Percentiles rank a stretch among this genome's conserved stretches.
These are phyloP conservation scores for Aviceda subcristata DNA, from an alignment of 2,113 vertebrate genomes.

Conservation along the genomic window DNA sequence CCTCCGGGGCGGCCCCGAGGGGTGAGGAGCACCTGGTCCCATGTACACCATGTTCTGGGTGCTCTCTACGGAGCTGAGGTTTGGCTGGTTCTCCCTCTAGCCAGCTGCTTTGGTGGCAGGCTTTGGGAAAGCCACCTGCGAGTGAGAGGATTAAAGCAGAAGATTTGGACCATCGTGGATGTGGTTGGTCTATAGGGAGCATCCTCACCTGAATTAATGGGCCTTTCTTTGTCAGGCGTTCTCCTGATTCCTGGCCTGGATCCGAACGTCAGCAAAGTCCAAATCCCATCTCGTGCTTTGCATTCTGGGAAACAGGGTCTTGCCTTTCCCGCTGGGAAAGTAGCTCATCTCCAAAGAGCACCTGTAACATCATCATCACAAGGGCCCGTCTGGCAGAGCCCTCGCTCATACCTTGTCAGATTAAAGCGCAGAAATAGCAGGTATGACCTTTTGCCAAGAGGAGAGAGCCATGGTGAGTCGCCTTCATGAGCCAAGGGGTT, in stretches of 20 bases:
- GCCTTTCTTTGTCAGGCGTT: background rate
- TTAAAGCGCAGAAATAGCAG: background rate
- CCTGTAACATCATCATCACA: background rate
- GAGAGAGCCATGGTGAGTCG: background rate
- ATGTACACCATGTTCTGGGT: background rate
- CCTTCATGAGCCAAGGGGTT: background rate
- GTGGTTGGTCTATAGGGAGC: background rate
- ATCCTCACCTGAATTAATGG: background rate
- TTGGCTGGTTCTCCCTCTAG: background rate
- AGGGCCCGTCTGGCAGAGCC: background rate
- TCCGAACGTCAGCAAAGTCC: background rate
- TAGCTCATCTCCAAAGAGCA: background rate
- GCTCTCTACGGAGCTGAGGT: background rate
- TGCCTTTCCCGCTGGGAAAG: background rate
- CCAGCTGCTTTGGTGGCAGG: background rate
- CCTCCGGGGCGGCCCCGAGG: accelerated
- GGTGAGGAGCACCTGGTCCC: background rate
- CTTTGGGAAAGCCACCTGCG: background rate
- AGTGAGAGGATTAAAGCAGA: background rate
- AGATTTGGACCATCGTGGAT: background rate
- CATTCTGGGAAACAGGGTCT: background rate
- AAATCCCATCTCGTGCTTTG: background rate
- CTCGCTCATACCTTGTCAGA: background rate
- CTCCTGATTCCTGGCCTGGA: background rate
- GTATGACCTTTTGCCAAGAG: background rate